Evolutionary conservation across 1,140 invertebrate genomes (phyloP), one percentile per base, ranked within the genome.

Genomic region (Paramacrobiotus metropolitanus): DNA sequence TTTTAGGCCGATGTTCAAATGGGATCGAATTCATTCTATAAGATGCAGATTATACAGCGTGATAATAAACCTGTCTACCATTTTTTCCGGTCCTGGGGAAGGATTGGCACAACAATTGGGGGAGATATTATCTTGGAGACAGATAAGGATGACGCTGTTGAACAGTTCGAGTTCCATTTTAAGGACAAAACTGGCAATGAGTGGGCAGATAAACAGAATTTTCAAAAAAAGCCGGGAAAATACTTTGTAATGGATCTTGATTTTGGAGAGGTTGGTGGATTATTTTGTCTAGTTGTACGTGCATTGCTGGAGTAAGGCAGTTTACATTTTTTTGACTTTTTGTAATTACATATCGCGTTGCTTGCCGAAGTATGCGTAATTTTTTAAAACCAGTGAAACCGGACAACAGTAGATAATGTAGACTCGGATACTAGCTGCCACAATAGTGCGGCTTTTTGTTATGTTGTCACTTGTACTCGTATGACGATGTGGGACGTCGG

Each of bases 1-100:
- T n/a, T n/a, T n/a, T n/a, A n/a, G 64, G 89, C 89, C 1, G 87
- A 95, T 71, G 80, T 96, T 34, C 81, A 84, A 62, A 78, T 75
- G 9, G 83, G 85, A 59, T 88, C 84, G 67, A 98, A 98, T 72
- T 91, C 87, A 2, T 98, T 78, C 72, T 97, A 98, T 71, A 96
- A 96, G 72, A 64, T 97, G 30, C 93, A 97, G 73, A 71, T 95
- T 31, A 69, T 66, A 9, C 75, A 71, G 21, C 71, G 72, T 40
- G 75, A 79, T 4, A 79, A 75, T 77, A 85, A 74, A 67, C 68
- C 65, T 45, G 85, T 82, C 61, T 90, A 80, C 71, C 88, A 81
- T 80, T 65, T 93, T 15, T 93, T 89, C 70, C 78, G 86, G 30
- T 79, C 87, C 0, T 98, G 93, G 93, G 94, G 94, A 21, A 78